Percentiles rank a stretch among this genome's conserved stretches.
Evolutionary conservation across 2,113 vertebrate genomes (phyloP).

Genomic region (Indicator indicator): DNA sequence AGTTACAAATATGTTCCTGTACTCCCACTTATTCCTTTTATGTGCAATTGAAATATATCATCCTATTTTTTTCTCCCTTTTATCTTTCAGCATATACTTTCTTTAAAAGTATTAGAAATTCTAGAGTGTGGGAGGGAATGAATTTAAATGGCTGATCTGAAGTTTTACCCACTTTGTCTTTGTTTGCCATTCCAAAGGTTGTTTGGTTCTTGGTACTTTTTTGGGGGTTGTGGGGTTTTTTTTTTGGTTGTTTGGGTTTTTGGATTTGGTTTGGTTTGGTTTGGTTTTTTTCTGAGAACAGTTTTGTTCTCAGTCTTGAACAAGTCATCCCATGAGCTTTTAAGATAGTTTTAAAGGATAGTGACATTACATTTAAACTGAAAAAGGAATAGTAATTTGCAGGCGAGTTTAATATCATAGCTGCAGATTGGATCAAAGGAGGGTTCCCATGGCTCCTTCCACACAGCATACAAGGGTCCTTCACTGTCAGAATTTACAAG

Average conservation of each 20-base stretch:
- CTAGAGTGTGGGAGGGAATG: neutral
- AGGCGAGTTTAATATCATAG: neutral
- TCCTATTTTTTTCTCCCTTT: slow-evolving; percentile 34
- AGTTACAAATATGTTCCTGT: slow-evolving; percentile 37
- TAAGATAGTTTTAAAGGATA: neutral
- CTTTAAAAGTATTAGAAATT: neutral
- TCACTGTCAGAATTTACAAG: neutral
- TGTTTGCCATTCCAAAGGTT: neutral
- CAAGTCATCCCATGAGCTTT: neutral
- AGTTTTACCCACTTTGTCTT: neutral
- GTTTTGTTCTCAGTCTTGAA: neutral
- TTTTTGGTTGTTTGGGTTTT: neutral
- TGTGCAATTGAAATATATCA: slow-evolving; percentile 12
- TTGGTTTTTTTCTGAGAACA: neutral
- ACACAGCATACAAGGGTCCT: neutral
- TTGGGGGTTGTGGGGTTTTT: neutral
- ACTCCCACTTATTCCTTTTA: slow-evolving; percentile 47
- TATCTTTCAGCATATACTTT: slow-evolving; percentile 26
- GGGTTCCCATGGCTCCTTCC: neutral
- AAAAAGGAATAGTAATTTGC: neutral
- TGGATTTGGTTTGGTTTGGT: neutral
- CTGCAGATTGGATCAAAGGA: neutral
- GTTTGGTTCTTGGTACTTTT: neutral
- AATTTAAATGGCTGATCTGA: neutral
- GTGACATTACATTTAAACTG: neutral